phyloP scores from a whole-genome alignment of 2,797 vertebrate species.

The Tapirus indicus region DNA sequence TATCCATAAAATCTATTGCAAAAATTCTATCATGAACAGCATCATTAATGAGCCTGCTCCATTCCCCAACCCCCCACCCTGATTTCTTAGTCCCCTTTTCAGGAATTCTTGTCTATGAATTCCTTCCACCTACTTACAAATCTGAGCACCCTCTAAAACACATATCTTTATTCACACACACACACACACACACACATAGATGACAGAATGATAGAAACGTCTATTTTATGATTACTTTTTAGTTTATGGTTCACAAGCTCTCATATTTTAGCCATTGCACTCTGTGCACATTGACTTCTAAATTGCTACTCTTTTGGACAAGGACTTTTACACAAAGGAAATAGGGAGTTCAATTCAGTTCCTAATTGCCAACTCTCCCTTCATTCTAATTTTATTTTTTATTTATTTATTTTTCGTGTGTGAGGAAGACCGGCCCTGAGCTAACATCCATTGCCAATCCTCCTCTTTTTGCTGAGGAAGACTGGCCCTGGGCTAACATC shows the following conservation, averaged over 20 bases:
- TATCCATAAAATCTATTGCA: neutral
- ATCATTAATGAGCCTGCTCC: neutral
- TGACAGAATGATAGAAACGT: too few relatives aligned
- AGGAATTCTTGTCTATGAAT: slow-evolving; percentile 41
- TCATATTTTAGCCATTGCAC: neutral
- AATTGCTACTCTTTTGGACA: neutral
- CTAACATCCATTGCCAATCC: too few relatives aligned
- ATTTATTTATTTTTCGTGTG: too few relatives aligned
- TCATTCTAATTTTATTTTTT: neutral
- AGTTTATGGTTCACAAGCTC: neutral
- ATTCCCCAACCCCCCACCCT: too few relatives aligned
- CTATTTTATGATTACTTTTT: neutral
- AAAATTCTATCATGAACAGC: neutral
- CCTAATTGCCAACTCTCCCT: slow-evolving; percentile 4
- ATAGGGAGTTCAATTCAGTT: neutral
- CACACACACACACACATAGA: neutral
- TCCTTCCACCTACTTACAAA: neutral
- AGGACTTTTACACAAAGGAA: slow-evolving; percentile 33
- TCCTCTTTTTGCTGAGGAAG: too few relatives aligned
- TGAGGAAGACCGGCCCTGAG: too few relatives aligned
- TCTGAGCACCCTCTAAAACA: neutral
- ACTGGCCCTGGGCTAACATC: too few relatives aligned
- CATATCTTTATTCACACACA: neutral
- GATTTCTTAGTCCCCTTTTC: neutral
- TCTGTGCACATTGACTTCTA: neutral